phyloP scores from a whole-genome alignment of 2,888 invertebrate genomes.

The Dynastes tityus region DNA sequence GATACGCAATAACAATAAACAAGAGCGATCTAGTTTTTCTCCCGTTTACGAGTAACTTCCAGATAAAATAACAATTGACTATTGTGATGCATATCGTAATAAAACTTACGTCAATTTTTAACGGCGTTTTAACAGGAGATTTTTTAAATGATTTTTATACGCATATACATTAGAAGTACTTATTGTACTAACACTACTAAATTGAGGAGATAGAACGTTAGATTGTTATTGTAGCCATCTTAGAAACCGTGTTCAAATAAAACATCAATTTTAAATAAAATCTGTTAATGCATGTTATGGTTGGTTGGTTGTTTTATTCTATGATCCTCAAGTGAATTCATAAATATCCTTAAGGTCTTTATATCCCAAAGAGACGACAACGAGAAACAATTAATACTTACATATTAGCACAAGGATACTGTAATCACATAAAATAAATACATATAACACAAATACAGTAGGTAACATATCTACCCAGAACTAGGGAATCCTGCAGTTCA shows the following conservation, averaged over 20 bases:
- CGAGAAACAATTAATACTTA: no score
- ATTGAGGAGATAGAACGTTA: constrained; percentile 3
- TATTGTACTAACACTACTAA: neutral
- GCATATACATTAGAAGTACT: constrained; percentile 42
- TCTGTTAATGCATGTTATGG: constrained; percentile 31
- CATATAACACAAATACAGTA: no score
- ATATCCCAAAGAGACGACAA: no score
- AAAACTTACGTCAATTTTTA: constrained; percentile 39
- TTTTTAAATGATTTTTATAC: constrained; percentile 45
- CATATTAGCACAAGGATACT: no score
- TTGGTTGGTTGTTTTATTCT: constrained; percentile 22
- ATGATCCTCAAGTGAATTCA: neutral
- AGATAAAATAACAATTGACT: constrained; percentile 3
- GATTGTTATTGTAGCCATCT: neutral
- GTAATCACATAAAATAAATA: no score
- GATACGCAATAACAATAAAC: constrained; percentile 1
- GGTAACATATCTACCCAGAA: no score
- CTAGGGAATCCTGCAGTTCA: no score
- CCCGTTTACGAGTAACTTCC: constrained; percentile 11
- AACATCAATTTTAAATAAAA: constrained; percentile 31
- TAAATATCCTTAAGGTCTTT: no score
- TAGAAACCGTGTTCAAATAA: neutral
- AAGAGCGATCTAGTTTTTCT: constrained; percentile 16
- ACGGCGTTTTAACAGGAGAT: constrained; percentile 37
- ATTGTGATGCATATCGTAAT: constrained; percentile 45